Conservation (phyloP, 2,888 invertebrate species). For the Brachyopa scutellaris region DNA sequence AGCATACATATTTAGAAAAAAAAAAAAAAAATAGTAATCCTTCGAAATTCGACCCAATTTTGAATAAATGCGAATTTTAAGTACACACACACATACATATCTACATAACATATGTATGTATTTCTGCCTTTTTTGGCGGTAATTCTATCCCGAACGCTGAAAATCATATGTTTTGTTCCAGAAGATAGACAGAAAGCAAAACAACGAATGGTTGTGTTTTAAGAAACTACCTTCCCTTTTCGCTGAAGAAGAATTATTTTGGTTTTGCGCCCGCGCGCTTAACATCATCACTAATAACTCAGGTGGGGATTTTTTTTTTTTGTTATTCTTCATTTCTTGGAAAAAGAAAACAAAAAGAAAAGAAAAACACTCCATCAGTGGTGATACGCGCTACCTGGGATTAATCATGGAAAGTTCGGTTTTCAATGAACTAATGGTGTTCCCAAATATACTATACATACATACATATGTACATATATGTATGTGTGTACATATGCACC, state of each 20-base stretch:
- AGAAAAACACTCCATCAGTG: conserved; percentile 7
- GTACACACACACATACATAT: too few species aligned
- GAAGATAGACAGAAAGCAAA: neutral
- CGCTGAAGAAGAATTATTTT: conserved; percentile 34
- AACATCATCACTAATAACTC: conserved; percentile 64
- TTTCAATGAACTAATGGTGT: too few species aligned
- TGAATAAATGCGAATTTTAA: conserved; percentile 27
- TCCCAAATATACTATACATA: neutral
- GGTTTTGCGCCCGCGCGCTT: conserved; percentile 67
- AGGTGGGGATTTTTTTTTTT: conserved; percentile 61
- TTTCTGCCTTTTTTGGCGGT: conserved; percentile 56
- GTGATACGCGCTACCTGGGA: conserved; percentile 53
- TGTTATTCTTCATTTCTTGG: too few species aligned
- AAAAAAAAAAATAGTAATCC: neutral
- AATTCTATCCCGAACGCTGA: conserved; percentile 23
- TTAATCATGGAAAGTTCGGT: conserved; percentile 14
- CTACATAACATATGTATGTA: too few species aligned
- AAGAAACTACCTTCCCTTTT: neutral
- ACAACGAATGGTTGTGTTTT: conserved; percentile 7
- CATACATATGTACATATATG: conserved; percentile 12
- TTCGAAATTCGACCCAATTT: conserved; percentile 62
- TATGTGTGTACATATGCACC: neutral
- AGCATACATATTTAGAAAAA: neutral
- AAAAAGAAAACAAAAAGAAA: too few species aligned
- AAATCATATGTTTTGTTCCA: conserved; percentile 47